Conservation (phyloP, 92 coral and sea anemone genomes). For the Paramuricea clavata region DNA sequence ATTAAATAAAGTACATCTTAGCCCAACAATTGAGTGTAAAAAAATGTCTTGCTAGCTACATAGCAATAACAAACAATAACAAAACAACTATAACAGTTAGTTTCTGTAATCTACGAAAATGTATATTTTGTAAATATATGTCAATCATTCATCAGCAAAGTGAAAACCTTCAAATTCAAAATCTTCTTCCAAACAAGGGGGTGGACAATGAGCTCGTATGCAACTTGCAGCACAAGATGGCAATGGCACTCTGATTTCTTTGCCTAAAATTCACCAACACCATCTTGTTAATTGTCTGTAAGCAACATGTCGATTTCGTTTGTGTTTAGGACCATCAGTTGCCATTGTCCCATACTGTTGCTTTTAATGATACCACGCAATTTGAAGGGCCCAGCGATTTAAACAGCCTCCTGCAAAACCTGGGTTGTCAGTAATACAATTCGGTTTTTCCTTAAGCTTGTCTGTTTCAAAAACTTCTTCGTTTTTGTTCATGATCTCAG, state of each 20-base stretch:
- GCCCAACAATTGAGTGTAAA: too few relatives aligned
- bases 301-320: slow-evolving; percentile 38
- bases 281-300: slow-evolving; percentile 39
- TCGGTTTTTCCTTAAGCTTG: background rate
- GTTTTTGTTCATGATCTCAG: slow-evolving; percentile 4
- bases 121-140: background rate
- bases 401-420: background rate
- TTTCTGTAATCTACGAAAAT: too few relatives aligned
- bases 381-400: slow-evolving; percentile 13
- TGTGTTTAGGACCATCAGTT: slow-evolving; percentile 25
- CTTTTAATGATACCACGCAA: slow-evolving; percentile 35
- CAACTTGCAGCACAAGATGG: slow-evolving; percentile 54
- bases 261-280: slow-evolving; percentile 51
- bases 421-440: slow-evolving; percentile 33
- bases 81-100: too few relatives aligned
- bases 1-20: too few relatives aligned
- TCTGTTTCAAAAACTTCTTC: background rate
- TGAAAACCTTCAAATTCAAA: slow-evolving; percentile 43
- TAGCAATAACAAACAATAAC: too few relatives aligned
- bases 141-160: slow-evolving; percentile 50
- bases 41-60: too few relatives aligned
- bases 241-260: slow-evolving; percentile 43
- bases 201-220: slow-evolving; percentile 26
- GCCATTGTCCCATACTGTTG: slow-evolving; percentile 9
- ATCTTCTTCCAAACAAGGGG: slow-evolving; percentile 39